phyloP scores from a whole-genome alignment of 2,797 vertebrate genomes.

The Lepilemur septentrionalis region DNA sequence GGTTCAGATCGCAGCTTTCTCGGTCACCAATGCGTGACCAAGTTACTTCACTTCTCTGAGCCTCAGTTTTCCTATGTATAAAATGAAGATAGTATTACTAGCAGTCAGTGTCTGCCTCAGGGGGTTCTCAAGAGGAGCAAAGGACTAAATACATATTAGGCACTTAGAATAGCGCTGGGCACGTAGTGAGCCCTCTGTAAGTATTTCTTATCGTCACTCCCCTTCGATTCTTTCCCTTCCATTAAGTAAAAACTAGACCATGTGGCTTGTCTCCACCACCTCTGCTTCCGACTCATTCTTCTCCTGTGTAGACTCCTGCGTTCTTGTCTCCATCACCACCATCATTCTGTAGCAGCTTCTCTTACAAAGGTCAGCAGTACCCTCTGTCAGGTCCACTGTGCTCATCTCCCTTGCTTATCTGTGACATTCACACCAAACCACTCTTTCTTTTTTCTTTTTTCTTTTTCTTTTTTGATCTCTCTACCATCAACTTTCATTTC shows the following conservation, averaged over 20 bases:
- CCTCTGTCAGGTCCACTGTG: not conserved
- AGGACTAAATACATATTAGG: not conserved
- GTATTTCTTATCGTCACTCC: not conserved
- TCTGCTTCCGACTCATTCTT: not conserved
- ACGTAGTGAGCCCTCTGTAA: rapidly evolving
- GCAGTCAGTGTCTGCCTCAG: not conserved
- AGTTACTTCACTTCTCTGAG: not conserved
- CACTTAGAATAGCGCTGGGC: not conserved
- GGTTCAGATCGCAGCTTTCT: not conserved
- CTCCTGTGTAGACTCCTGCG: not conserved
- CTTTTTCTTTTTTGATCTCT: not conserved
- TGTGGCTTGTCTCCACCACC: not conserved
- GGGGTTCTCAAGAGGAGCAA: not conserved
- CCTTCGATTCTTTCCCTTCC: not conserved
- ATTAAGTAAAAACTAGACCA: not conserved
- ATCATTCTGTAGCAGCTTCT: not conserved
- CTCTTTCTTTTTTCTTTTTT: not conserved
- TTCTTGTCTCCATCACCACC: not conserved
- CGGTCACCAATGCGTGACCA: not conserved
- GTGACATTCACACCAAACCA: not conserved
- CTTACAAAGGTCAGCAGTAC: not conserved
- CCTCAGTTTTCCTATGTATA: not conserved
- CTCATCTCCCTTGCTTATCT: not conserved
- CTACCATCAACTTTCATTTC: not conserved
- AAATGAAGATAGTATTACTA: not conserved